Evolutionary conservation across 2,888 invertebrate genomes (phyloP), one percentile per base, ranked within the genome.

Genomic region (Catocala fraxini): DNA sequence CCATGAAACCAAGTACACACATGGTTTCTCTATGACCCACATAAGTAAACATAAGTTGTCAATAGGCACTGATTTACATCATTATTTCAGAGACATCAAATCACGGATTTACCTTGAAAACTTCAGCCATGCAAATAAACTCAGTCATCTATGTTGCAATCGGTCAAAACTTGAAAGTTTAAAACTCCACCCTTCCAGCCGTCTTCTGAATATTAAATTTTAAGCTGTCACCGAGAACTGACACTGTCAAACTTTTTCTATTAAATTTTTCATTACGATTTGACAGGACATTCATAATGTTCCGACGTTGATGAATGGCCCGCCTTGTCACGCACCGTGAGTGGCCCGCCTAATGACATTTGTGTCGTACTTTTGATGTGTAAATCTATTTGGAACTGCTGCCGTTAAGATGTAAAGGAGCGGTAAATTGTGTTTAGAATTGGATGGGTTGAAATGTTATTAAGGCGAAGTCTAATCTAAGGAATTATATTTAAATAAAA

Each of bases 191-290:
- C 79, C 68, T 63, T 63, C 73, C 74, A 66, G 72, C 73, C 75
- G 69, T 59, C 73, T 70, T 74, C 63, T 75, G 85, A 85, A 90
- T 89, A 91, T 92, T 91, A 90, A 92, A 91, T 87, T 88, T 86
- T 81, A 84, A 88, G 86, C 87, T 90, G 92, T 91, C 92, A 88
- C 80, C 71, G 68, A 71, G 81, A 74, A 75, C 87, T 89, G 90
- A 81, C 89, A 83, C 81, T 86, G 90, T 91, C 89, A 86, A 92
- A 93, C 85, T 93, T 92, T 92, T 93, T 92, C 91, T 92, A 92
- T 92, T 90, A 93, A 91, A 88, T 92, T 90, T 91, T 89, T 88
- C 92, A 91, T 91, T 89, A 88, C 82, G 81, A 81, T 87, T 85
- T 91, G 93, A 92, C 63, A 89, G 91, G 85, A 89, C 89, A 89